A percentile compares a stretch with the other conserved stretches of the same genome.
Evolutionary conservation across 2,888 invertebrate genomes (phyloP).

Genomic region (Cephus nigrinus): DNA sequence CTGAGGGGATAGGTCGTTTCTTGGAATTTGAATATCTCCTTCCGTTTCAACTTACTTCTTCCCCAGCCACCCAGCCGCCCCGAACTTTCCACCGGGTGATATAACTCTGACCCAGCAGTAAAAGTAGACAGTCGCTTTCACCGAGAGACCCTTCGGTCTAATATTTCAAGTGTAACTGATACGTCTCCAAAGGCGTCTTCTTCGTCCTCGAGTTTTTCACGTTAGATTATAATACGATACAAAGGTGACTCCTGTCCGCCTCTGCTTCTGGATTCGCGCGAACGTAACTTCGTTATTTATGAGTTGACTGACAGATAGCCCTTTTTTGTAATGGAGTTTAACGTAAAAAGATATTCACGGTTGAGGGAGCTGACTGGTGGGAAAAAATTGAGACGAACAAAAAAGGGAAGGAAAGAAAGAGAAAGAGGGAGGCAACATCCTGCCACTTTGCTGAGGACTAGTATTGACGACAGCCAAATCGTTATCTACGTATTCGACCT

Average conservation of each 20-base stretch:
- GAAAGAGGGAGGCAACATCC: too few relatives aligned
- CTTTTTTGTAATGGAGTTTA: constrained; percentile 12
- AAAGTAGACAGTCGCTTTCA: constrained; percentile 5
- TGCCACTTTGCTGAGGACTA: too few relatives aligned
- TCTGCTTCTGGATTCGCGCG: not conserved
- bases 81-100: not conserved
- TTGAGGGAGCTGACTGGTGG: too few relatives aligned
- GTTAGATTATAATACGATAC: not conserved
- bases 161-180: constrained; percentile 28
- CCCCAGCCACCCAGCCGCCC: not conserved
- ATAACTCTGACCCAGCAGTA: not conserved
- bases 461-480: too few relatives aligned
- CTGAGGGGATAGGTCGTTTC: not conserved
- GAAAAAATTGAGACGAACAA: too few relatives aligned
- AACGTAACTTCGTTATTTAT: constrained; percentile 24
- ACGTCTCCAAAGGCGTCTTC: constrained; percentile 11
- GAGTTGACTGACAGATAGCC: constrained; percentile 22
- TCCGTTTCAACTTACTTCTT: not conserved
- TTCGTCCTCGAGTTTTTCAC: not conserved
- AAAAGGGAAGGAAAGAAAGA: too few relatives aligned
- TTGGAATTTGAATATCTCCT: not conserved
- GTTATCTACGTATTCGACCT: too few relatives aligned
- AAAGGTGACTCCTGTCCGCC: not conserved
- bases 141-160: constrained; percentile 8
- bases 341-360: not conserved